A percentile compares a stretch with the other conserved stretches of the same genome.
phyloP scores from a whole-genome alignment of 2,797 vertebrate genomes.

The Bufotes viridis region DNA sequence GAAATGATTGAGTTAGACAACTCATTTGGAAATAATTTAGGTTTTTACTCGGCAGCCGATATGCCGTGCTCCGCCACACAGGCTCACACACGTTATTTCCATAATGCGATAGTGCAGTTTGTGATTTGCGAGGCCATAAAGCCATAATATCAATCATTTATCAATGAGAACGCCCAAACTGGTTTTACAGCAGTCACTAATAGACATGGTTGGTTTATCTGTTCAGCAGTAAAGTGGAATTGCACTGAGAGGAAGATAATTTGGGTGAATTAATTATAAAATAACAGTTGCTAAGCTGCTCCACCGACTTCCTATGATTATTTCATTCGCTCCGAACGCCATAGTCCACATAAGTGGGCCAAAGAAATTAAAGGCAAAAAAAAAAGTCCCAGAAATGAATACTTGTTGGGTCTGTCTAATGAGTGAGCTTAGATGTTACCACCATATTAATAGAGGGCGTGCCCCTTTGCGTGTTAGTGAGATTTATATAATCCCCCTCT shows the following conservation, averaged over 20 bases:
- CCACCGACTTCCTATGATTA: conserved; percentile 19
- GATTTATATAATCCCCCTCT: neutral
- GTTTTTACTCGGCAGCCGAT: conserved; percentile 25
- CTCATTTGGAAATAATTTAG: conserved; percentile 51
- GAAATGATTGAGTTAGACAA: conserved; percentile 51
- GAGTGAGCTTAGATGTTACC: conserved; percentile 36
- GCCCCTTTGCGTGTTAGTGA: neutral
- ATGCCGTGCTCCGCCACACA: conserved; percentile 22
- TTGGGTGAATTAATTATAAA: conserved; percentile 46
- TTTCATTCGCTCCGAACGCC: conserved; percentile 30
- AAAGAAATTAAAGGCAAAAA: conserved; percentile 45
- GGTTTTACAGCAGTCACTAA: conserved; percentile 34
- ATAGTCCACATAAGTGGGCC: conserved; percentile 18
- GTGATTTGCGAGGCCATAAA: conserved; percentile 48
- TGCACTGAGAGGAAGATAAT: conserved; percentile 24
- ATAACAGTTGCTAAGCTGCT: conserved; percentile 38
- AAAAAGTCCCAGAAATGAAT: conserved; percentile 30
- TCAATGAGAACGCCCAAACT: conserved; percentile 44
- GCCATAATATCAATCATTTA: conserved; percentile 50
- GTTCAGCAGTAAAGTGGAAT: conserved; percentile 30
- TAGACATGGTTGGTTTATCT: conserved; percentile 53
- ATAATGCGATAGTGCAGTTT: conserved; percentile 41
- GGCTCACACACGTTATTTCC: conserved; percentile 38
- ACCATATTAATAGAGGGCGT: neutral
- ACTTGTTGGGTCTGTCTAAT: conserved; percentile 48